phyloP scores from a whole-genome alignment of 2,113 vertebrate species.

The Perca schrenkii region DNA sequence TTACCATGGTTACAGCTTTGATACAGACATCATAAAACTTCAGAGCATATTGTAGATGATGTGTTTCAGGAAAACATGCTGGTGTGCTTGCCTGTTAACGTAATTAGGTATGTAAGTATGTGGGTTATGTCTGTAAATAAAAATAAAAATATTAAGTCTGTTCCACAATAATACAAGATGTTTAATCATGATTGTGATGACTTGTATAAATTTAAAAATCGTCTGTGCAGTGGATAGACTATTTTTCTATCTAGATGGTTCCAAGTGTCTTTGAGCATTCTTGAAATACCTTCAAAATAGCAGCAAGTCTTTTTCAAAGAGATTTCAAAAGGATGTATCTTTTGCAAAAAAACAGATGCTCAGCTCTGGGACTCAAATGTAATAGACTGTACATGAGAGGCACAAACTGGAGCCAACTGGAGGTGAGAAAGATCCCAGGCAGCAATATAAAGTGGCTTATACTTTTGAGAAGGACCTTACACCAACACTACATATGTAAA shows the following conservation, averaged over 20 bases:
- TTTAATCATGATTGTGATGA: neutral
- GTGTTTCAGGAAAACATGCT: neutral
- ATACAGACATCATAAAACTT: neutral
- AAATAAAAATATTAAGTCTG: neutral
- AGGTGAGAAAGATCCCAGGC: neutral
- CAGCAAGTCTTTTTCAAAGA: neutral
- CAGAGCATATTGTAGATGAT: neutral
- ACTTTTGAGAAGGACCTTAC: neutral
- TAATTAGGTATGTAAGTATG: neutral
- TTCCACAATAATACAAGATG: neutral
- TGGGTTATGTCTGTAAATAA: neutral
- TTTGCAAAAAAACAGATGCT: constrained; percentile 3
- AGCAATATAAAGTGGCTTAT: neutral
- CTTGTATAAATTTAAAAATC: neutral
- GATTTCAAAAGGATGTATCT: neutral
- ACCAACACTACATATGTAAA: neutral
- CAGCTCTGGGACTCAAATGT: neutral
- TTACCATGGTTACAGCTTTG: constrained; percentile 33
- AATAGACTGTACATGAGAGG: neutral
- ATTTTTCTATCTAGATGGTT: constrained; percentile 5
- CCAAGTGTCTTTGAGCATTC: neutral
- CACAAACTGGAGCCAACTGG: neutral
- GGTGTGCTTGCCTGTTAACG: neutral
- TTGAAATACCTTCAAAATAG: neutral
- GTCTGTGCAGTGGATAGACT: neutral